phyloP scores from a whole-genome alignment of 2,797 vertebrate genomes.

The Discoglossus pictus region DNA sequence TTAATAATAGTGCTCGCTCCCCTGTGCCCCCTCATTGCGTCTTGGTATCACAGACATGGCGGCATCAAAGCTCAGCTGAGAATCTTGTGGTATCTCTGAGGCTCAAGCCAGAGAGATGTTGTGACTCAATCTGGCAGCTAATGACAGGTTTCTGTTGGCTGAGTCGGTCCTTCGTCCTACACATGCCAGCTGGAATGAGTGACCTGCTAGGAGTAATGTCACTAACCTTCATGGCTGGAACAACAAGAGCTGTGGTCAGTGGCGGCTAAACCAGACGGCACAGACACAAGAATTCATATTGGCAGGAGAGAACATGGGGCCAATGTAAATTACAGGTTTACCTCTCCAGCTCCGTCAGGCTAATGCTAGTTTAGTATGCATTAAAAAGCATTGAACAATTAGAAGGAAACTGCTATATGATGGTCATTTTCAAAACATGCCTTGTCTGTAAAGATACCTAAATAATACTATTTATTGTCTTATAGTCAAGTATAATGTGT shows the following conservation, averaged over 20 bases:
- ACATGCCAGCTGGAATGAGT: conserved; percentile 1
- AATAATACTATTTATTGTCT: no score
- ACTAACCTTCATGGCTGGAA: neutral
- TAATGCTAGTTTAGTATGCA: no score
- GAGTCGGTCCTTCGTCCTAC: conserved; percentile 13
- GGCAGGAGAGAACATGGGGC: no score
- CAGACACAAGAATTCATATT: neutral
- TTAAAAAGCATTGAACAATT: no score
- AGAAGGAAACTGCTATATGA: no score
- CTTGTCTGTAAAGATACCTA: no score
- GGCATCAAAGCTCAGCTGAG: neutral
- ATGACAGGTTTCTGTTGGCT: neutral
- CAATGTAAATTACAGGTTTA: neutral
- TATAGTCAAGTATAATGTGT: no score
- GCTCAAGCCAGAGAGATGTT: conserved; percentile 5
- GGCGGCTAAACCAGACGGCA: neutral
- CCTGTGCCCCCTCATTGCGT: neutral
- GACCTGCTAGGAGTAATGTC: neutral
- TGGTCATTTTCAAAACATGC: no score
- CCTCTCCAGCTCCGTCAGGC: no score
- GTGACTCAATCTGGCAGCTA: neutral
- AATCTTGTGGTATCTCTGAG: conserved; percentile 21
- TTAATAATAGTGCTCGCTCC: neutral
- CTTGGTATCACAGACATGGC: conserved; percentile 3
- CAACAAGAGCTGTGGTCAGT: conserved; percentile 8